Conservation (phyloP, 1,140 invertebrate genomes). For the Pristionchus pacificus region DNA sequence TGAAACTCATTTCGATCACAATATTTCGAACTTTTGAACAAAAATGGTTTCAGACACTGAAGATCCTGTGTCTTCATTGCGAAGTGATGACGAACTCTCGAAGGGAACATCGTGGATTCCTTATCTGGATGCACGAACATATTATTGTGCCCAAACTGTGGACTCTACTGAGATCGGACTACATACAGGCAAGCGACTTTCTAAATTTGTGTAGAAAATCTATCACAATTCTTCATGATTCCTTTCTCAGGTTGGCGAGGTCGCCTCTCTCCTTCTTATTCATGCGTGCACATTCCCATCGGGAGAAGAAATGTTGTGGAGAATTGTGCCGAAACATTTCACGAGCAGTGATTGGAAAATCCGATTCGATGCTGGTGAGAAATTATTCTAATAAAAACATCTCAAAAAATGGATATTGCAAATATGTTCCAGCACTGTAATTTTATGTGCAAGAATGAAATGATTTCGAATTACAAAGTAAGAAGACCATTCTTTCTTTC, state of each 20-base stretch:
- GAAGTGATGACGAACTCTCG: constrained; percentile 82
- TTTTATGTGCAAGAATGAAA: constrained; percentile 11
- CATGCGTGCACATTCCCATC: constrained; percentile 87
- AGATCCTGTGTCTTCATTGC: constrained; percentile 84
- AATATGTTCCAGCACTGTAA: not conserved
- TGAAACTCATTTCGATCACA: too few relatives aligned
- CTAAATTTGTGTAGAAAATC: not conserved
- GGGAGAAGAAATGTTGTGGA: constrained; percentile 90
- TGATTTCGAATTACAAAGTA: constrained; percentile 26
- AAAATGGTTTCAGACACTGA: constrained; percentile 85
- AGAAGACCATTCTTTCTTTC: constrained; percentile 14
- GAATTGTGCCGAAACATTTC: constrained; percentile 85
- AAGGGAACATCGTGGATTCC: constrained; percentile 78
- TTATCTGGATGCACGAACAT: constrained; percentile 94
- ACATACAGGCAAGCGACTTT: constrained; percentile 64
- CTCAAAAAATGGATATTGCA: not conserved
- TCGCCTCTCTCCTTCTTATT: constrained; percentile 72
- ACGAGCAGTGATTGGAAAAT: constrained; percentile 80
- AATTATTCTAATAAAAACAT: constrained; percentile 23
- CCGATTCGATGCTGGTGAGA: constrained; percentile 77
- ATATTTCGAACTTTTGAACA: too few relatives aligned
- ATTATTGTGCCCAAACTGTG: constrained; percentile 90
- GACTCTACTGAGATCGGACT: constrained; percentile 83
- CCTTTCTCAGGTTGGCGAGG: constrained; percentile 58
- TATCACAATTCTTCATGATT: not conserved